Evolutionary conservation across 2,888 invertebrate genomes (phyloP).

Genomic region (Acronicta aceris): DNA sequence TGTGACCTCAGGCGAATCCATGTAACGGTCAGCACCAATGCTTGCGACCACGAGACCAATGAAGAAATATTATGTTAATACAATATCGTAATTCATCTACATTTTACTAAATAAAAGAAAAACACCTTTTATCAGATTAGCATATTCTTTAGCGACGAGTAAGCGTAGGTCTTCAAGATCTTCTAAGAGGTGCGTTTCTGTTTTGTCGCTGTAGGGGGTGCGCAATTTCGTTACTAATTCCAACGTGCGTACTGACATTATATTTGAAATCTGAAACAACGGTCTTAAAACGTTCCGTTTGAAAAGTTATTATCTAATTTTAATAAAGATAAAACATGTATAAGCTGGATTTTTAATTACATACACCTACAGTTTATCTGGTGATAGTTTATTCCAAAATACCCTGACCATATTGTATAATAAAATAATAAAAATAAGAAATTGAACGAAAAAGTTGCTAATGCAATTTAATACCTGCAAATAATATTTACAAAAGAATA

Average conservation of each 20-base stretch:
- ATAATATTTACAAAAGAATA: conserved; percentile 90
- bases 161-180: conserved; percentile 87
- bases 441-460: neutral
- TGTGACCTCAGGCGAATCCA: too few relatives aligned
- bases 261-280: conserved; percentile 78
- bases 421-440: neutral
- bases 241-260: conserved; percentile 77
- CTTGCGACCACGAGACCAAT: too few relatives aligned
- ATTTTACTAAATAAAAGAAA: too few relatives aligned
- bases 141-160: conserved; percentile 89
- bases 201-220: conserved; percentile 70
- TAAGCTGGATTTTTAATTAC: too few relatives aligned
- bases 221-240: conserved; percentile 80
- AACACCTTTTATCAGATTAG: conserved; percentile 80
- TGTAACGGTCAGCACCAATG: too few relatives aligned
- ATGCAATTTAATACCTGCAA: conserved; percentile 75
- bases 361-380: too few relatives aligned
- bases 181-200: conserved; percentile 77
- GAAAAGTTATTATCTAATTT: too few relatives aligned
- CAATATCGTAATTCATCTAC: neutral
- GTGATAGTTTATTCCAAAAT: too few relatives aligned
- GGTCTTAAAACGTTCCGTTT: neutral
- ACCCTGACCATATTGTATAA: neutral
- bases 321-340: too few relatives aligned
- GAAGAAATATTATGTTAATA: neutral